Evolutionary conservation across 2,888 invertebrate genomes (phyloP), one percentile per base, ranked within the genome.

Genomic region (Cylloceria caligata): DNA sequence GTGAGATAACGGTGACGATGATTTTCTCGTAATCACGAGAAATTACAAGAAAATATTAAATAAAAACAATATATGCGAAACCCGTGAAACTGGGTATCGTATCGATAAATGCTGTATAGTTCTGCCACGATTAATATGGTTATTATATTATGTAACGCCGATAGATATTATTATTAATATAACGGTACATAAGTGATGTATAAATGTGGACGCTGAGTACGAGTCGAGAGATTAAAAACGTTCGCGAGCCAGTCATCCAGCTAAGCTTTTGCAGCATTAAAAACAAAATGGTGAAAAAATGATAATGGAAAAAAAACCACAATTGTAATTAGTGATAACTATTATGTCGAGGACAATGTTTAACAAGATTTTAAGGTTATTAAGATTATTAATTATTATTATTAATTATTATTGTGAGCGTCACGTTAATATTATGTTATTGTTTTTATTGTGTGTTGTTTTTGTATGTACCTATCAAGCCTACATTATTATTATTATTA

Each of bases 371-470:
- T 88, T 89, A 88, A 87, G 89, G 89, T 89, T 90, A 90, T 88
- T 90, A 91, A 88, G 87, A 87, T 89, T 89, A 89, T 87, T 86
- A 86, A 84, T 84, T 83, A 85, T 84, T 68, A 83, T 83, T 86
- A 87, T 85, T 85, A 87, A 85, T 86, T 85, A 93, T 93, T 93
- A 92, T 91, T 92, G 92, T 92, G 91, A 90, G 89, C 92, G 92
- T 90, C 91, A 90, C 90, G 91, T 92, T 92, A 91, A 91, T 92
- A 92, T 92, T 92, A 92, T 92, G 91, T 92, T 92, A 92, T 92
- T 92, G 92, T 92, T 92, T 92, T 92, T 91, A 92, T 92, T 92
- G 92, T 91, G 92, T 92, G 92, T 93, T 93, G 93, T 93, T 93
- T 84, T 93, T 93, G 93, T 93, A 93, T 93, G 93, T 94, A 91